phyloP scores from a whole-genome alignment of 2,888 invertebrate genomes.

The Schizaphis graminum region DNA sequence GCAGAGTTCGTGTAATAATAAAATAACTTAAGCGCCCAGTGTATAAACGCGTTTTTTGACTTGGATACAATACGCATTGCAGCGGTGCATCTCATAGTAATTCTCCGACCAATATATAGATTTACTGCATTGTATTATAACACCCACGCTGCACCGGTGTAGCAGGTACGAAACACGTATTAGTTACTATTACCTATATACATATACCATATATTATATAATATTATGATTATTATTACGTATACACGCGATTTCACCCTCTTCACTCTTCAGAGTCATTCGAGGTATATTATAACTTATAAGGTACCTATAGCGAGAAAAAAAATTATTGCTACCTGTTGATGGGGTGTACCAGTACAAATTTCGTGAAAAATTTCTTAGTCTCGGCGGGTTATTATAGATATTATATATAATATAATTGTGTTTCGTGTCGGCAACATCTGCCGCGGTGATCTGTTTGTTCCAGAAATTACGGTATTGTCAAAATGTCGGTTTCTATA shows the following conservation, averaged over 20 bases:
- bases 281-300: neutral
- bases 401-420: constrained; percentile 2
- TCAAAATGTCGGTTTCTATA: neutral
- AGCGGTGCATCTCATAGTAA: neutral
- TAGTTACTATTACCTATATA: neutral
- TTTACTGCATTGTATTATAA: neutral
- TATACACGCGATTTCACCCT: neutral
- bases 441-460: constrained; percentile 52
- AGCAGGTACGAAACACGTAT: neutral
- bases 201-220: neutral
- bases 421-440: constrained; percentile 6
- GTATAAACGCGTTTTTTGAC: constrained; percentile 23
- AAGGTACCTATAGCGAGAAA: neutral
- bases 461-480: constrained; percentile 49
- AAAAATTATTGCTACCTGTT: neutral
- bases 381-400: neutral
- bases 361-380: constrained; percentile 4
- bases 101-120: neutral
- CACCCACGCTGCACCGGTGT: neutral
- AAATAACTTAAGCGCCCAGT: neutral
- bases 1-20: neutral
- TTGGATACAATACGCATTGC: neutral
- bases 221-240: neutral
- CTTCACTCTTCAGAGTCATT: neutral
- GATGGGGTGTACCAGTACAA: neutral